Evolutionary conservation across 2,888 invertebrate genomes (phyloP).

Genomic region (Euzetes globulus): DNA sequence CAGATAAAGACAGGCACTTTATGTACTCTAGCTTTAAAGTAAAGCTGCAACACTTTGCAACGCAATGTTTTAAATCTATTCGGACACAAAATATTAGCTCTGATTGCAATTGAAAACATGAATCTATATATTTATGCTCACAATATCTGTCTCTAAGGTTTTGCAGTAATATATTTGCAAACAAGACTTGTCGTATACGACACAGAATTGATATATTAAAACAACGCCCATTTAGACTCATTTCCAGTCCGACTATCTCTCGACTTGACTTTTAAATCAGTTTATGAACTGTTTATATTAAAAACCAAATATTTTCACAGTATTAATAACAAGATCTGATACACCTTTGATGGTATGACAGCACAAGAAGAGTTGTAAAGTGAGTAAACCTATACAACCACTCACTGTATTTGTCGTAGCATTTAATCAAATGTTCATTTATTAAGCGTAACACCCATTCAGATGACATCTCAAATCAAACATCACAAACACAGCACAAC

Average conservation of each 20-base stretch:
- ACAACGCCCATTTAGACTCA: constrained; percentile 13
- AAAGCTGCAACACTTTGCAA: background rate
- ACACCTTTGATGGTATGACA: background rate
- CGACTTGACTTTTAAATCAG: background rate
- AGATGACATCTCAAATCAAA: constrained; percentile 4
- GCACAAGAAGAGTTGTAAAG: background rate
- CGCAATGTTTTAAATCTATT: background rate
- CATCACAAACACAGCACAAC: background rate
- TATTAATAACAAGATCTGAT: constrained; percentile 17
- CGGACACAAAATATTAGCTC: background rate
- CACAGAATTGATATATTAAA: background rate
- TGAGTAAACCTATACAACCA: background rate
- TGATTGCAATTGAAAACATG: constrained; percentile 19
- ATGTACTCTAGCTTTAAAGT: background rate
- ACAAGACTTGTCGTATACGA: too few species aligned
- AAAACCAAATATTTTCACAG: background rate
- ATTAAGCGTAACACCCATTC: constrained; percentile 14
- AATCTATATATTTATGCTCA: constrained; percentile 11
- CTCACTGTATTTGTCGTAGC: background rate
- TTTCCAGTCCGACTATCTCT: background rate
- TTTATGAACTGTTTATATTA: constrained; percentile 14
- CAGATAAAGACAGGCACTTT: constrained; percentile 12
- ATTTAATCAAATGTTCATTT: background rate
- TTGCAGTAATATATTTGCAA: too few species aligned
- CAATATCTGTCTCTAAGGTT: background rate